These are phyloP conservation scores for Hypsibius dujardini DNA, from an alignment of 1,140 invertebrate genomes.

Conservation along the genomic window DNA sequence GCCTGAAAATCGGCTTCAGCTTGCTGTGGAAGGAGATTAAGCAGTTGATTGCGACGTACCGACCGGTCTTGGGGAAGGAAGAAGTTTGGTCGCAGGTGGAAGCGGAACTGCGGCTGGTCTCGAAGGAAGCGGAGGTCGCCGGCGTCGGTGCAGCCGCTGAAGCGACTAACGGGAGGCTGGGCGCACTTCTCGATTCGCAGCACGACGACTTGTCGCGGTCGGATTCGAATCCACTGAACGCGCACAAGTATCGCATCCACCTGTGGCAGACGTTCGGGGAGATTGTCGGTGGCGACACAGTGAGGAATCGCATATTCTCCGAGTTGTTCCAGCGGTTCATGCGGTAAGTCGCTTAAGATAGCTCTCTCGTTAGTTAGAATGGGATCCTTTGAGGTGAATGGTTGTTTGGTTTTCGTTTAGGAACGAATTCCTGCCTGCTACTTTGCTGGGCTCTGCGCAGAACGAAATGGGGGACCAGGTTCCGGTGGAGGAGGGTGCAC, in stretches of 20 bases:
- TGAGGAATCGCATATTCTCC: background rate
- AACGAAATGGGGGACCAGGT: too few relatives aligned
- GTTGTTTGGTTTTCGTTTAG: too few relatives aligned
- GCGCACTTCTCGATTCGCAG: too few relatives aligned
- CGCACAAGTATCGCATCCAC: conserved; percentile 5
- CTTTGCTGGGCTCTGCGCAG: background rate
- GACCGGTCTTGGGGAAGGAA: background rate
- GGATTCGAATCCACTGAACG: background rate
- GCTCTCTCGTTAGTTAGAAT: too few relatives aligned
- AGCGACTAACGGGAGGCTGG: too few relatives aligned
- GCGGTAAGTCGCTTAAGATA: background rate
- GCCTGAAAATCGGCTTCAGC: conserved; percentile 67
- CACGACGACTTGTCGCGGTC: too few relatives aligned
- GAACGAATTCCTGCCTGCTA: background rate
- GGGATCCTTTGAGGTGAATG: too few relatives aligned
- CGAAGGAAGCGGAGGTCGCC: background rate
- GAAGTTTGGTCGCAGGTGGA: background rate
- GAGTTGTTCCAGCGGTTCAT: conserved; percentile 11
- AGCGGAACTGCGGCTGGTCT: background rate
- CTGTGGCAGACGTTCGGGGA: background rate
- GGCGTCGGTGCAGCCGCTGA: too few relatives aligned
- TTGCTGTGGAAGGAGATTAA: conserved; percentile 64
- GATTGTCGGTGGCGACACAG: background rate
- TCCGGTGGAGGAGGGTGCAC: too few relatives aligned
- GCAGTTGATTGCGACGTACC: conserved; percentile 46